Conservation (phyloP, 1,140 invertebrate species). For the Atta texana region DNA sequence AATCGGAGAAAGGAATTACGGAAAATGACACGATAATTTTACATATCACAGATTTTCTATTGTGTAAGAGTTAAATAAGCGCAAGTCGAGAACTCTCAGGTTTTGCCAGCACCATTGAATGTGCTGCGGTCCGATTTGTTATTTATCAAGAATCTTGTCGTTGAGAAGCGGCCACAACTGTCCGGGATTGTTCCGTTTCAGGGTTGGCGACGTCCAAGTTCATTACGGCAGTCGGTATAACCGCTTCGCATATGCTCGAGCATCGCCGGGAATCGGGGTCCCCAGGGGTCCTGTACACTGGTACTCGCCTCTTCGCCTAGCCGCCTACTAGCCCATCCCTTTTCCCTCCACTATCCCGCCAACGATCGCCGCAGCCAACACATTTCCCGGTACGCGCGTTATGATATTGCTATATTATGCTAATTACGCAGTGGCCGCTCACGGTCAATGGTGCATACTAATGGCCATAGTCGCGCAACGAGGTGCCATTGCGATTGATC, state of each 20-base stretch:
- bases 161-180: conserved; percentile 35
- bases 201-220: conserved; percentile 66
- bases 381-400: conserved; percentile 75
- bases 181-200: conserved; percentile 43
- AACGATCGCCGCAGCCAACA: conserved; percentile 70
- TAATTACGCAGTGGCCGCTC: conserved; percentile 78
- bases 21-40: not conserved
- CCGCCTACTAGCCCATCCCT: conserved; percentile 4
- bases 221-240: conserved; percentile 66
- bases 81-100: not conserved
- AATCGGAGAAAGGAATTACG: not conserved
- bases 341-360: conserved; percentile 43
- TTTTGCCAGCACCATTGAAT: not conserved
- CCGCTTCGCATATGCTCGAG: conserved; percentile 69
- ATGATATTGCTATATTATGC: conserved; percentile 83
- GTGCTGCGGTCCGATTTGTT: conserved; percentile 52
- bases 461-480: conserved; percentile 74
- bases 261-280: conserved; percentile 61
- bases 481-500: conserved; percentile 81
- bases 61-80: not conserved
- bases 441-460: conserved; percentile 81
- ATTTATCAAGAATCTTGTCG: conserved; percentile 58
- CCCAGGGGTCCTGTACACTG: conserved; percentile 62
- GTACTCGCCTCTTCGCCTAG: conserved; percentile 23
- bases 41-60: not conserved